Evolutionary conservation across 2,113 vertebrate genomes (phyloP).

Genomic region (Dasyornis broadbenti): DNA sequence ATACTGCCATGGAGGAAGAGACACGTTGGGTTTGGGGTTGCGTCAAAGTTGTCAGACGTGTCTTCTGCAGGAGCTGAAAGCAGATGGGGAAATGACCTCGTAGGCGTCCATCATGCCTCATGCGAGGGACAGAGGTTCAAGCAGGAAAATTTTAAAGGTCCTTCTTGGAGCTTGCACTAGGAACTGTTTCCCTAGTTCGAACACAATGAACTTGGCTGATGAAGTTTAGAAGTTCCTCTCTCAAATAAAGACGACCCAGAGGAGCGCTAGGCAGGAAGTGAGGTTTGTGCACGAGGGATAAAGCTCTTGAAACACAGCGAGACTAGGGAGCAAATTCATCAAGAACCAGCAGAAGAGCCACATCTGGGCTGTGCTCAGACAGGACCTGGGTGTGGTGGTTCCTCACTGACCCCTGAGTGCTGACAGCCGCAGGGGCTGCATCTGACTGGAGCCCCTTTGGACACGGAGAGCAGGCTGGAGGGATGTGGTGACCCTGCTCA

Average conservation of each 20-base stretch:
- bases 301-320: not conserved
- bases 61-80: slow-evolving; percentile 9
- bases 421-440: rapidly evolving
- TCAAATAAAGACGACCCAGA: not conserved
- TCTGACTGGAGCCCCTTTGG: not conserved
- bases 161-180: not conserved
- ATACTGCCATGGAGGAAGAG: not conserved
- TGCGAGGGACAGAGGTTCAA: not conserved
- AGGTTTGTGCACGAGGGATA: not conserved
- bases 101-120: not conserved
- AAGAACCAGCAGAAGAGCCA: not conserved
- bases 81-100: slow-evolving; percentile 7
- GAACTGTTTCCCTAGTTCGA: not conserved
- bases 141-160: not conserved
- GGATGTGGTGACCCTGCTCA: not conserved
- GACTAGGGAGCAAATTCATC: not conserved
- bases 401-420: rapidly evolving
- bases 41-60: slow-evolving; percentile 9
- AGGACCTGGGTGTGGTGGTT: too few species aligned
- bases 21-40: not conserved
- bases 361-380: not conserved
- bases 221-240: not conserved
- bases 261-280: not conserved
- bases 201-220: not conserved
- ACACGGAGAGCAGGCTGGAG: rapidly evolving